Conservation (phyloP, 2,888 invertebrate species). For the Hanleya hanleyi region DNA sequence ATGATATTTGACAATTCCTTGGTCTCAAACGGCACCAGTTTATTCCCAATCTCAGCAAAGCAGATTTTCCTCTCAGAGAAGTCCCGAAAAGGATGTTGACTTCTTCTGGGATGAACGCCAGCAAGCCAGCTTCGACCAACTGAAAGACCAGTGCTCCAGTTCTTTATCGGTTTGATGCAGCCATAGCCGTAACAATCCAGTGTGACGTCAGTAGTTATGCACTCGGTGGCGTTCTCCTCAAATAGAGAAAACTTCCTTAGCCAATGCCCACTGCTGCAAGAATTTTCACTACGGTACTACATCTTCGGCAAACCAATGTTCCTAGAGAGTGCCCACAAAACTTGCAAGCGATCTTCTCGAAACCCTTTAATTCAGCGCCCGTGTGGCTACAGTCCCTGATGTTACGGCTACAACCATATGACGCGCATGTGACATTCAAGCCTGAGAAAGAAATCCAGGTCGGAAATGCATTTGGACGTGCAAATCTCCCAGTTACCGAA, state of each 20-base stretch:
- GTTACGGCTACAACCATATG: constrained; percentile 27
- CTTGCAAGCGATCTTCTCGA: too few relatives aligned
- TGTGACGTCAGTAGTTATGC: neutral
- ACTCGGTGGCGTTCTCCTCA: neutral
- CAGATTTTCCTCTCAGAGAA: too few relatives aligned
- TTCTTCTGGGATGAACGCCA: neutral
- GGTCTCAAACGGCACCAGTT: too few relatives aligned
- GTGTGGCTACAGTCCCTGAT: constrained; percentile 23
- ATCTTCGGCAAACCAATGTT: too few relatives aligned
- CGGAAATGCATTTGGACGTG: constrained; percentile 20
- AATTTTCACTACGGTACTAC: neutral
- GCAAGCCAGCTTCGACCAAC: neutral
- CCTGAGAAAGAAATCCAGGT: constrained; percentile 21
- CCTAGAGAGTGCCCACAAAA: too few relatives aligned
- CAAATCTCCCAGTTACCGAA: constrained; percentile 12
- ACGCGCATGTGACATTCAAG: constrained; percentile 20
- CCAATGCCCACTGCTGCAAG: neutral
- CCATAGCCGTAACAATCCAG: neutral
- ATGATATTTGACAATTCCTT: too few relatives aligned
- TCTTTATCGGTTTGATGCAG: neutral
- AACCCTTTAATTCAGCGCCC: constrained; percentile 9
- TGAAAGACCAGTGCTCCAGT: neutral
- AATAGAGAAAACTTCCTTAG: neutral
- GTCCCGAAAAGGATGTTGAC: too few relatives aligned
- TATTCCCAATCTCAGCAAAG: too few relatives aligned